A percentile compares a stretch with the other conserved stretches of the same genome.
Evolutionary conservation across 2,113 vertebrate species (phyloP).

Genomic region (Nicator chloris): DNA sequence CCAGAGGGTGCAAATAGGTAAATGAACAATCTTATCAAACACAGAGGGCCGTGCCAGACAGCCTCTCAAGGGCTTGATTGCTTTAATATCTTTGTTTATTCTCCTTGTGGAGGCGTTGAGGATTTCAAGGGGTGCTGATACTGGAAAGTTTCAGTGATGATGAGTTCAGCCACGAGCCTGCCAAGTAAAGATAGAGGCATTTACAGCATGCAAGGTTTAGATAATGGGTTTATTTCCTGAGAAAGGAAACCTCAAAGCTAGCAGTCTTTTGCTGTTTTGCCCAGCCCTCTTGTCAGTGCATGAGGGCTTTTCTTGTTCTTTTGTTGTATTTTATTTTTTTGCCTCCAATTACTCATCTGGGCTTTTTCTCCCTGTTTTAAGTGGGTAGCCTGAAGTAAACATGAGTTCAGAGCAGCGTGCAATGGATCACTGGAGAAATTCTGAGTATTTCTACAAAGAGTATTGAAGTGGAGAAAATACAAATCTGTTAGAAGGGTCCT

Average conservation of each 20-base stretch:
- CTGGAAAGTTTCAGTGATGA: neutral
- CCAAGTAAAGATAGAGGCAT: neutral
- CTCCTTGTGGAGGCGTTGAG: neutral
- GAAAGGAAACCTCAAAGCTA: neutral
- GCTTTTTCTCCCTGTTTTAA: neutral
- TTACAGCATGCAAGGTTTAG: neutral
- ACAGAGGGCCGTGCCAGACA: neutral
- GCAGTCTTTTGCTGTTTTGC: neutral
- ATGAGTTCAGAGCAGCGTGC: neutral
- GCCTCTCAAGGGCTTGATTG: neutral
- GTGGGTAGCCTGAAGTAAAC: neutral
- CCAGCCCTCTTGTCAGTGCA: neutral
- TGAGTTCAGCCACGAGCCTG: neutral
- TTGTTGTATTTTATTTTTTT: neutral
- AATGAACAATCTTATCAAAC: rapidly evolving
- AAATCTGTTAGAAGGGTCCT: neutral
- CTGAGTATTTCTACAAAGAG: neutral
- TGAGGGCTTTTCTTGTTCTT: neutral
- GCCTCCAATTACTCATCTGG: neutral
- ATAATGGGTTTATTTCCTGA: neutral
- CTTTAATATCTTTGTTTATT: neutral
- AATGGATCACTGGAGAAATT: neutral
- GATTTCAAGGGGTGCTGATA: neutral
- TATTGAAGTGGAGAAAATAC: neutral
- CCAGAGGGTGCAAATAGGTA: neutral